Base-by-base conservation (phyloP, 2,797 vertebrate species). In the Phaenicophaeus curvirostris region DNA sequence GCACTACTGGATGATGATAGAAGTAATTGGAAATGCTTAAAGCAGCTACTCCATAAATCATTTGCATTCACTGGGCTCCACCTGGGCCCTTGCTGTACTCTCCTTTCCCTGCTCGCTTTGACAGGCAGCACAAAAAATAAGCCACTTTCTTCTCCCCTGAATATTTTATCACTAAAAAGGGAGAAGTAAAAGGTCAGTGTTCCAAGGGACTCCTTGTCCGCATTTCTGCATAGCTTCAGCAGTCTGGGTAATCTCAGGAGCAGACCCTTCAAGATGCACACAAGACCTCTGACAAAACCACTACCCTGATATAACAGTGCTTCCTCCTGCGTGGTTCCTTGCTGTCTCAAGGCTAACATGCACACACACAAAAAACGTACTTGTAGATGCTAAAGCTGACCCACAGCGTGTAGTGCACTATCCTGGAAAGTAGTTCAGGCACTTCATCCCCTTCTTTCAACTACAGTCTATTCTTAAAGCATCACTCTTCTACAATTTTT, bases 1-100 rank as follows among this genome's bases (percentile, higher is more conserved):
- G 54, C 2, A 13, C 62, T 67, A 53, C 55, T 80, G 41, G 68
- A 69, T 94, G 66, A 85, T 62, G 69, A 77, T 0, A 86, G 76
- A 84, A 89, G 69, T 85, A 95, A 93, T 91, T 73, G 4, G 28
- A 94, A 94, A 88, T 73, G 59, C 80, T 91, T 86, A 88, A 91
- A 90, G 80, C 87, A 91, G 80, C 83, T 91, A 75, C 35, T 93
- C 77, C 59, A 89, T 81, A 91, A 91, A 92, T 91, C 69, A 94
- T 86, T 90, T 86, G 73, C 82, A 90, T 86, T 83, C 86, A 87
- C 58, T 76, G 65, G 31, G 37, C 72, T 94, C 90, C 55, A 93
- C 93, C 87, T 90, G 59, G 74, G 85, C 85, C 80, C 83, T 87
- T 11, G 6, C 83, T 79, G 59, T 41, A 58, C 55, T 94, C 35